A percentile compares a stretch with the other conserved stretches of the same genome.
phyloP scores from a whole-genome alignment of 1,140 invertebrate genomes.

The Platorchestia sp. region DNA sequence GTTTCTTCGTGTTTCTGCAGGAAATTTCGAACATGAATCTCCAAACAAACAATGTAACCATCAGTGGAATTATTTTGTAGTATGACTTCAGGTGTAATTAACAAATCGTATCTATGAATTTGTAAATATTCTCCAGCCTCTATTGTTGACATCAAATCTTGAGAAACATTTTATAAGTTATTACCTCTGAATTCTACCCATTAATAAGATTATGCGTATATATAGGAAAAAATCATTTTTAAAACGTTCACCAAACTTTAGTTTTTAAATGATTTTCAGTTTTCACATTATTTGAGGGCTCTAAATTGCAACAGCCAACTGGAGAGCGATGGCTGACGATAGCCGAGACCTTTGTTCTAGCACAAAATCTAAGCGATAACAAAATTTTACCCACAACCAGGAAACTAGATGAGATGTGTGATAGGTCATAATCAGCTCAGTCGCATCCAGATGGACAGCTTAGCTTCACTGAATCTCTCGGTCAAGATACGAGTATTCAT shows the following conservation, averaged over 20 bases:
- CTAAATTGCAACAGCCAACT: background rate
- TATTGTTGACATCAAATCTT: background rate
- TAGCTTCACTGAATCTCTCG: background rate
- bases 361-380: no score
- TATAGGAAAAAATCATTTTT: background rate
- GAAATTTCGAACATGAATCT: background rate
- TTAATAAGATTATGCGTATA: no score
- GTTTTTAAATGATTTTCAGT: background rate
- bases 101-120: background rate
- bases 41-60: background rate
- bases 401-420: background rate
- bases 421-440: background rate
- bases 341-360: no score
- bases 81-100: background rate
- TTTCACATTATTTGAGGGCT: background rate
- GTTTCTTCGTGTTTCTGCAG: no score
- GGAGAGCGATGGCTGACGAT: no score
- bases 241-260: background rate
- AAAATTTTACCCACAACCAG: no score
- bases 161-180: background rate
- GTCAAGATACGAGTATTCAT: background rate
- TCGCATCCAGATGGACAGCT: background rate
- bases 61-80: background rate
- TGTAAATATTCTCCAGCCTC: background rate
- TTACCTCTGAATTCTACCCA: background rate